These are phyloP conservation scores for Drosophila ohnishii DNA, from an alignment of 1,140 invertebrate genomes.

Conservation along the genomic window DNA sequence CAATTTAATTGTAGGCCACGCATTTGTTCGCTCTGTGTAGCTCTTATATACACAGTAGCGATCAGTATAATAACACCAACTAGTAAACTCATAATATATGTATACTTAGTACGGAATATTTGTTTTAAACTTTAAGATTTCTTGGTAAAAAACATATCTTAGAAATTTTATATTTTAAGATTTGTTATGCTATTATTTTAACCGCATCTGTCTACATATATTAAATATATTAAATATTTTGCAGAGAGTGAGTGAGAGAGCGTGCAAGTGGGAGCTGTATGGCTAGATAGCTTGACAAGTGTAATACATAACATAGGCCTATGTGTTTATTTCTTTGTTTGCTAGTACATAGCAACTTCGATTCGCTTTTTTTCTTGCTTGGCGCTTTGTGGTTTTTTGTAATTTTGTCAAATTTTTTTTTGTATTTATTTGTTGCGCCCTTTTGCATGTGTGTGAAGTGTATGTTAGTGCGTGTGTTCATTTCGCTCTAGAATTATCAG, in stretches of 20 bases:
- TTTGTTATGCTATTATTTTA: not conserved
- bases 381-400: slow-evolving; percentile 25
- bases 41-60: not conserved
- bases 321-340: slow-evolving; percentile 29
- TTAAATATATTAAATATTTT: slow-evolving; percentile 15
- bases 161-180: not conserved
- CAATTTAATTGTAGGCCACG: slow-evolving; percentile 78
- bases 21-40: slow-evolving; percentile 15
- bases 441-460: slow-evolving; percentile 29
- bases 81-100: not conserved
- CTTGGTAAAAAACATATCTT: not conserved
- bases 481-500: slow-evolving; percentile 54
- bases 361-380: slow-evolving; percentile 27
- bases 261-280: not conserved
- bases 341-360: slow-evolving; percentile 27
- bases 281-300: slow-evolving; percentile 39
- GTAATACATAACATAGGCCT: slow-evolving; percentile 31
- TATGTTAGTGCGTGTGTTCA: slow-evolving; percentile 14
- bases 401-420: slow-evolving; percentile 34
- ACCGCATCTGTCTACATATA: not conserved
- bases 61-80: not conserved
- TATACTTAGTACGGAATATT: not conserved
- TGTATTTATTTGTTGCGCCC: slow-evolving; percentile 66
- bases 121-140: not conserved
- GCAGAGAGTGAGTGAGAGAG: slow-evolving; percentile 24